These are phyloP conservation scores for Drepanosiphum platanoidis DNA, from an alignment of 2,888 invertebrate species.

Conservation along the genomic window DNA sequence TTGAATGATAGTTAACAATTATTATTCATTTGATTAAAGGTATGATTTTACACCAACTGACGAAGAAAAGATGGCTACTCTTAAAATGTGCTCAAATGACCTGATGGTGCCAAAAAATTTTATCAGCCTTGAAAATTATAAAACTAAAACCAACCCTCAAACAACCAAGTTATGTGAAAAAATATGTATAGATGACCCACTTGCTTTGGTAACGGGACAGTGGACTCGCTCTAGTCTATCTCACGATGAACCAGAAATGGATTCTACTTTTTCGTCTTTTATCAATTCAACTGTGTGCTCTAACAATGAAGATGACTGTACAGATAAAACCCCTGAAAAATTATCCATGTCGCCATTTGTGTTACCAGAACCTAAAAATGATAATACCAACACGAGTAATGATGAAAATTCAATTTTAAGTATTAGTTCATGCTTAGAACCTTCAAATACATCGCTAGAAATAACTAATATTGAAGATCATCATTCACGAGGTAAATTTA, in stretches of 20 bases:
- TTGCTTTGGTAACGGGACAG: constrained; percentile 69
- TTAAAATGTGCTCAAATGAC: constrained; percentile 72
- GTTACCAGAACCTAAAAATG: constrained; percentile 47
- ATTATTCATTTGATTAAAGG: constrained; percentile 68
- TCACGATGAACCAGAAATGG: not conserved
- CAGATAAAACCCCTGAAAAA: constrained; percentile 16
- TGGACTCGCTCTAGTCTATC: constrained; percentile 22
- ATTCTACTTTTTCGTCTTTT: constrained; percentile 50
- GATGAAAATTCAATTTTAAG: not conserved
- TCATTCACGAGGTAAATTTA: constrained; percentile 33
- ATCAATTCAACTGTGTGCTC: constrained; percentile 36
- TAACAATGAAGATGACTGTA: constrained; percentile 16
- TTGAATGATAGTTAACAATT: too few relatives aligned
- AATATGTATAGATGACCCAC: constrained; percentile 80
- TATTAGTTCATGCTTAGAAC: not conserved
- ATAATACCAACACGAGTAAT: not conserved
- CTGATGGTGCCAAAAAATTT: constrained; percentile 83
- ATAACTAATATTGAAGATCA: not conserved
- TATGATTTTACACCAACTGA: constrained; percentile 79
- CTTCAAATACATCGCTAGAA: not conserved
- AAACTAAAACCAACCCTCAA: constrained; percentile 76
- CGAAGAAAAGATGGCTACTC: constrained; percentile 77
- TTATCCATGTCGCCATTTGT: not conserved
- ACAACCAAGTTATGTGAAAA: constrained; percentile 75
- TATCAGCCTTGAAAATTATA: constrained; percentile 77